Base-by-base conservation (phyloP, 2,888 invertebrate species). In the Drosophila robusta region DNA sequence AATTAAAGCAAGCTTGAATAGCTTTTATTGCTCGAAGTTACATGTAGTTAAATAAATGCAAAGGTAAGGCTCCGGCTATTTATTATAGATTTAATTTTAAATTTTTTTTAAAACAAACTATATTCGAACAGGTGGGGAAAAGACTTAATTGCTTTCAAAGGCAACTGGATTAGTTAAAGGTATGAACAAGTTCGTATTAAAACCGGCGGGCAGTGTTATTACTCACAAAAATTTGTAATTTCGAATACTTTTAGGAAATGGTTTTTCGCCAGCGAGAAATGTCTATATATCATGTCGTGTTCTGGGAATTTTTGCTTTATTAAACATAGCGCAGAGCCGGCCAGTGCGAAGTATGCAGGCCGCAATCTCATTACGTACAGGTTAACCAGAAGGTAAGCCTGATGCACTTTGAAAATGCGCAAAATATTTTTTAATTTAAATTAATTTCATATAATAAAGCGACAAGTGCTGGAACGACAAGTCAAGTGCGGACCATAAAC, bases 381-480 rank as follows among this genome's bases (percentile, higher is more conserved):
- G 38, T 38, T 14, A 38, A 38, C 14, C 14, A 38, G 16, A 8
- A 9, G 8, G 39, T 16, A 9, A 39, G 9, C 22, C 7, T 7
- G 12, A 12, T 22, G 42, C 45, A 14, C 12, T 24, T 14, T 26
- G 14, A n/a, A 41, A 41, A 36, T 47, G 52, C 8, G 32, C 24
- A 29, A 22, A 63, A 64, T 66, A 67, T 62, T 67, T 75, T 71
- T 55, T 54, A 67, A 71, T 78, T 78, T 67, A 71, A 78, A 68
- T 75, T 50, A 62, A 71, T 75, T 62, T 56, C 18, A 44, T 46
- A 63, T 60, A 63, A 64, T 64, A 60, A 73, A 66, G 49, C 38
- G 65, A 22, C 14, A 57, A 49, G 55, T 36, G 32, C 22, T 22
- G 11, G 3, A 8, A 16, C 32, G 16, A 24, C 26, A 41, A 49